Conservation (phyloP, 2,797 vertebrate genomes). For the Furcifer pardalis region DNA sequence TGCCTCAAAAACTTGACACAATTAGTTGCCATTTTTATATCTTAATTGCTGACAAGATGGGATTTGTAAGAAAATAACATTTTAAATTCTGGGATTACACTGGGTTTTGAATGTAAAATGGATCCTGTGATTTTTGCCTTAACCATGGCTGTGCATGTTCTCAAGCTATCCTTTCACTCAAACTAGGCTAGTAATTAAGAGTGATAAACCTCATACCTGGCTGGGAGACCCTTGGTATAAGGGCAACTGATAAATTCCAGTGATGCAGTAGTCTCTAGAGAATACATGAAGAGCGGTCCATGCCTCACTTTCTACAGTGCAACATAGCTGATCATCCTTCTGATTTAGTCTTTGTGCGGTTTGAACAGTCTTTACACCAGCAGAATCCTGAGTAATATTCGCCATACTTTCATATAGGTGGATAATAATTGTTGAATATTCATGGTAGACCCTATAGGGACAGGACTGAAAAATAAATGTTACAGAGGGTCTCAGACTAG, state of each 20-base stretch:
- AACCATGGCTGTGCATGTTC: background rate
- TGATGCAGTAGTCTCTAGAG: constrained; percentile 54
- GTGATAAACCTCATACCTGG: constrained; percentile 30
- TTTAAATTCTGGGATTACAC: background rate
- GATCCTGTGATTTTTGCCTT: background rate
- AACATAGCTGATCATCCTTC: background rate
- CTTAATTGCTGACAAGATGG: background rate
- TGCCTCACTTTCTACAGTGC: constrained; percentile 23
- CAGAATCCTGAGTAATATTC: background rate
- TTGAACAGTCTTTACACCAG: background rate
- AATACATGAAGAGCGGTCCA: constrained; percentile 61
- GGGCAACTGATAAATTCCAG: constrained; percentile 51
- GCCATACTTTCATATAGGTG: constrained; percentile 47
- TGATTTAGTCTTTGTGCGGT: background rate
- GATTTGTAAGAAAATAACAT: background rate
- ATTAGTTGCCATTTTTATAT: background rate
- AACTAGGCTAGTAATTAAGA: background rate
- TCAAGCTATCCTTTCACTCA: background rate
- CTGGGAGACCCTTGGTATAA: constrained; percentile 56
- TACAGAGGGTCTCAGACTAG: too few species aligned
- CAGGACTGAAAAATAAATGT: constrained; percentile 46
- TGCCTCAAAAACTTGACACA: too few species aligned
- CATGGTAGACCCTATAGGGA: constrained; percentile 40
- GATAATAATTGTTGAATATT: constrained; percentile 51
- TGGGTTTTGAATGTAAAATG: background rate